These are phyloP conservation scores for Synodontis membranacea DNA, from an alignment of 2,113 vertebrate genomes.

Conservation along the genomic window DNA sequence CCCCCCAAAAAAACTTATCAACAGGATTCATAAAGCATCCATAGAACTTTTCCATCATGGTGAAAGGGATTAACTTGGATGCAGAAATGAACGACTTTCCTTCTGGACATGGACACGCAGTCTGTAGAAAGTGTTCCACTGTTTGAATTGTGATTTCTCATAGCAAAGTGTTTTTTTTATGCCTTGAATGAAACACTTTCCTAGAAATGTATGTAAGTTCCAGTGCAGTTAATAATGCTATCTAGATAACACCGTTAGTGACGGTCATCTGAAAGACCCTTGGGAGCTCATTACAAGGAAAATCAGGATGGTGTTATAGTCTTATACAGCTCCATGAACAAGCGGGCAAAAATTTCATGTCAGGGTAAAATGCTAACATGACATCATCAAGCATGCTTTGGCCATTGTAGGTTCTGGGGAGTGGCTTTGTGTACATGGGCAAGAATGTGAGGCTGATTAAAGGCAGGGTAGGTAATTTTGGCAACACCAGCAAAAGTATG, in stretches of 20 bases:
- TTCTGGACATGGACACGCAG: neutral
- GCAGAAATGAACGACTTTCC: neutral
- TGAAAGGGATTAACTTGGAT: neutral
- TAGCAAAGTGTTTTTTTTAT: neutral
- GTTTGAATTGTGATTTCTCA: neutral
- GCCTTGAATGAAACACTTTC: neutral
- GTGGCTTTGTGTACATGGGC: neutral
- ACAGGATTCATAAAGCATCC: neutral
- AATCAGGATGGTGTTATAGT: neutral
- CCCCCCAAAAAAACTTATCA: neutral
- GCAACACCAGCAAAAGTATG: too few species aligned
- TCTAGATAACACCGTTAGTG: constrained; percentile 4
- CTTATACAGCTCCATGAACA: neutral
- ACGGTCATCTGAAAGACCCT: neutral
- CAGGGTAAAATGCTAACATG: neutral
- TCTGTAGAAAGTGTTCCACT: neutral
- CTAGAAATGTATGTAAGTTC: neutral
- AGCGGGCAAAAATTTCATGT: neutral
- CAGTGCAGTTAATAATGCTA: neutral
- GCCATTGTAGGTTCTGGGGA: neutral
- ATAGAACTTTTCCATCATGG: neutral
- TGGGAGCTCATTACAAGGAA: neutral
- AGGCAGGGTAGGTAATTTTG: too few species aligned
- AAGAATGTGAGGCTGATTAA: neutral
- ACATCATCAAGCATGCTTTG: neutral